A percentile compares a stretch with the other conserved stretches of the same genome.
phyloP scores from a whole-genome alignment of 2,113 vertebrate genomes.

The Centrocercus urophasianus region DNA sequence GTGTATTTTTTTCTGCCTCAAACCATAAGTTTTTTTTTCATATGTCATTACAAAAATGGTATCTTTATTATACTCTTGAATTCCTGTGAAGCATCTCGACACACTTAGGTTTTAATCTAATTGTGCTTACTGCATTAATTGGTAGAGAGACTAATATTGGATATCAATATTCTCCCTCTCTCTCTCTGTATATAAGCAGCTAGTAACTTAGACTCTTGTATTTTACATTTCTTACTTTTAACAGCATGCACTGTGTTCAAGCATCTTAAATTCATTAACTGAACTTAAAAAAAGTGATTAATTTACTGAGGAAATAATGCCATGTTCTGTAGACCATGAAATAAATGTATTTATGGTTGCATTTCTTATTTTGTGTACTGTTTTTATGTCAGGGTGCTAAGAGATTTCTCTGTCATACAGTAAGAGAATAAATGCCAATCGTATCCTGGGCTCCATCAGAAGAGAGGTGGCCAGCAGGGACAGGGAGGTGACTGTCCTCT shows the following conservation, averaged over 20 bases:
- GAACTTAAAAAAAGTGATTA: neutral
- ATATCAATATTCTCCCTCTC: neutral
- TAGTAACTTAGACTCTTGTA: neutral
- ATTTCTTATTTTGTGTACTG: neutral
- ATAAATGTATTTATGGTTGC: neutral
- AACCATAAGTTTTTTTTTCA: accelerated
- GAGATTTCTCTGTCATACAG: neutral
- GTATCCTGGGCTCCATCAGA: no score
- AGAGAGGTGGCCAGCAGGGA: no score
- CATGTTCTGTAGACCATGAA: neutral
- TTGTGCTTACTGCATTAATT: neutral
- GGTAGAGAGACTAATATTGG: neutral
- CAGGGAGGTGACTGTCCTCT: no score
- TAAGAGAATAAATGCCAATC: neutral
- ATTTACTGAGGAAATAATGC: neutral
- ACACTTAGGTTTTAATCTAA: neutral
- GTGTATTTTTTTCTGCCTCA: neutral
- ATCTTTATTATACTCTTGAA: neutral
- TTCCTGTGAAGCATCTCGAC: neutral
- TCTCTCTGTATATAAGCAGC: neutral
- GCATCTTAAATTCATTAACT: neutral
- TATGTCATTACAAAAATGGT: neutral
- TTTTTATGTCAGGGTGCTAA: neutral
- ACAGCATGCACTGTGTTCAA: neutral
- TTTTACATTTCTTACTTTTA: neutral